Percentiles rank a stretch among this genome's conserved stretches.
phyloP scores from a whole-genome alignment of 2,888 invertebrate genomes.

The Chesias legatella region DNA sequence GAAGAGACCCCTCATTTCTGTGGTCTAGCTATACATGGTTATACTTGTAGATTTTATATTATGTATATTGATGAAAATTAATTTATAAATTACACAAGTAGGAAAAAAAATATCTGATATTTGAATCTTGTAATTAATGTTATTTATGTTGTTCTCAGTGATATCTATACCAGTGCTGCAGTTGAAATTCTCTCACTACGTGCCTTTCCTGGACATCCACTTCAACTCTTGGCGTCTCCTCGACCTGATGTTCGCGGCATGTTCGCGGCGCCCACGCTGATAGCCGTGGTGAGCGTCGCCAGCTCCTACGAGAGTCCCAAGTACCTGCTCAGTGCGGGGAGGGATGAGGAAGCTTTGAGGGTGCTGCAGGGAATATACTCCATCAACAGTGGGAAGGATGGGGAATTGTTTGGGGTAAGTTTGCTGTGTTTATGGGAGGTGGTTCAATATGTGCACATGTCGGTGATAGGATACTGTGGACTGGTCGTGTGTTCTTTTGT shows the following conservation, averaged over 20 bases:
- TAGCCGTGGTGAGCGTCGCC: slow-evolving; percentile 78
- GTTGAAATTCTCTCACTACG: slow-evolving; percentile 61
- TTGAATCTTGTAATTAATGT: no score
- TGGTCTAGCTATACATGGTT: no score
- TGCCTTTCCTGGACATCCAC: slow-evolving; percentile 67
- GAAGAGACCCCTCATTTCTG: no score
- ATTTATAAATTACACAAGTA: no score
- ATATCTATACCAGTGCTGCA: slow-evolving; percentile 84
- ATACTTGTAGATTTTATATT: no score
- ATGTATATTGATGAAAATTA: no score
- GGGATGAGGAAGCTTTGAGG: slow-evolving; percentile 75
- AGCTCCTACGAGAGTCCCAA: slow-evolving; percentile 88
- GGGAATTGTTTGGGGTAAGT: slow-evolving; percentile 50
- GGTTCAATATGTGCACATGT: no score
- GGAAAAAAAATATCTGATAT: no score
- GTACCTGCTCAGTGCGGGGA: slow-evolving; percentile 82
- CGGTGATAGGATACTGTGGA: no score
- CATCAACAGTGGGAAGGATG: slow-evolving; percentile 51
- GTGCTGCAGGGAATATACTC: slow-evolving; percentile 50
- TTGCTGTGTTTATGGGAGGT: no score
- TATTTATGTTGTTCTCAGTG: slow-evolving; percentile 57
- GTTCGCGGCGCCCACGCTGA: slow-evolving; percentile 81
- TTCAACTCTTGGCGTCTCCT: slow-evolving; percentile 88
- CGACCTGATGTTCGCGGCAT: slow-evolving; percentile 81
- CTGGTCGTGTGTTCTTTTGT: no score